Base-by-base conservation (phyloP, 2,888 invertebrate species). In the Parthenolecanium corni region DNA sequence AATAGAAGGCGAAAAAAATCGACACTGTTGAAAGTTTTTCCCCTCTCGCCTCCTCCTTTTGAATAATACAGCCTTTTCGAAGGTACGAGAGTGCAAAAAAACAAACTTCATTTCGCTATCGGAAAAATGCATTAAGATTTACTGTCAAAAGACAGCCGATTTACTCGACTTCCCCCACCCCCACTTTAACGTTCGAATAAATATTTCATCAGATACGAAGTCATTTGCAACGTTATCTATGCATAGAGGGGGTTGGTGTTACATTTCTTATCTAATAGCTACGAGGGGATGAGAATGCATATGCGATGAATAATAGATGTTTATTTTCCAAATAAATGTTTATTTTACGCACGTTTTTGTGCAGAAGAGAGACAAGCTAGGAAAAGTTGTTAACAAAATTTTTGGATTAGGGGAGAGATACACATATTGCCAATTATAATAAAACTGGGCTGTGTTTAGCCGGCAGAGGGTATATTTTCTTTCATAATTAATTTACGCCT, bases 51-150 rank as follows among this genome's bases (percentile, higher is more conserved):
- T 51, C 47, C 44, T 44, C 36, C 49, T 49, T 49, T n/a, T 51
- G 36, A 58, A 58, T 46, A 51, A 51, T 36, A 58, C 51, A 58
- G 31, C 20, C 23, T 31, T 51, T 38, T 21, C 20, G 46, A 5
- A 44, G 2, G 2, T 2, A 44, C n/a, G 24, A 44, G 25, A 18
- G 20, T 14, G 4, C 2, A 51, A 20, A 6, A 21, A 9, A 16
- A 18, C 1, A 9, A 47, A 20, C 58, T 47, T 47, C 47, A 49
- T 46, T 51, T 46, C 14, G 58, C 51, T 51, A 49, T 51, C 38
- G 36, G 47, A 58, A 58, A 58, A 51, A 58, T 58, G 58, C 58
- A 58, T 58, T 51, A 58, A 58, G 58, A 58, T 58, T 58, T 58
- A 58, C 49, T 20, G 23, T 49, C 20, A 47, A 25, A 49, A 58